A percentile compares a stretch with the other conserved stretches of the same genome.
These are phyloP conservation scores for Sula dactylatra DNA, from an alignment of 2,113 vertebrate species.

Conservation along the genomic window DNA sequence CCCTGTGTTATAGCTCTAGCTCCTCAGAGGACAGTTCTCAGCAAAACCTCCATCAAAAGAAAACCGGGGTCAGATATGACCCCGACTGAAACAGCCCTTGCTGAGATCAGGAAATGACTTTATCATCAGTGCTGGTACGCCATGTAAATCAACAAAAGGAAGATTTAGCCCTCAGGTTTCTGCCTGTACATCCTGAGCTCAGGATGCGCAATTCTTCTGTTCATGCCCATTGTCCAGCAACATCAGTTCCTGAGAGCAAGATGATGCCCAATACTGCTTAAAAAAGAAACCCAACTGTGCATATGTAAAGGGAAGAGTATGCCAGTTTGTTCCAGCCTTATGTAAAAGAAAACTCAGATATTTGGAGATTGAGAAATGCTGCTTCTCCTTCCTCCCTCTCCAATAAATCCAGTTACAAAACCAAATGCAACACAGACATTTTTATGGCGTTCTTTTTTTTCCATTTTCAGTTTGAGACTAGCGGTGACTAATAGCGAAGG, in stretches of 20 bases:
- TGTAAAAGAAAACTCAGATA: neutral
- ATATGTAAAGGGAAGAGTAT: accelerated
- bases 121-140: neutral
- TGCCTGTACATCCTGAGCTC: neutral
- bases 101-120: neutral
- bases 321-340: neutral
- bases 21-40: neutral
- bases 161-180: neutral
- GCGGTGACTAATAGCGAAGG: neutral
- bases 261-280: neutral
- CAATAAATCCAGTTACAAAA: slow-evolving; percentile 10
- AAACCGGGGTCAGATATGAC: accelerated
- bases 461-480: neutral
- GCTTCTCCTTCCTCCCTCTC: neutral
- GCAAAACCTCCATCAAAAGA: neutral
- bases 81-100: neutral
- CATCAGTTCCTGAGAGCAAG: neutral
- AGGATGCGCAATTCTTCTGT: neutral
- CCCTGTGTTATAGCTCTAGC: neutral
- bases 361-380: neutral
- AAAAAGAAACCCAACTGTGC: neutral
- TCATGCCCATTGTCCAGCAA: neutral
- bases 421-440: neutral
- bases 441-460: neutral
- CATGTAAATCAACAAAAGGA: neutral